phyloP scores from a whole-genome alignment of 2,888 invertebrate genomes.

The Meta bourneti region DNA sequence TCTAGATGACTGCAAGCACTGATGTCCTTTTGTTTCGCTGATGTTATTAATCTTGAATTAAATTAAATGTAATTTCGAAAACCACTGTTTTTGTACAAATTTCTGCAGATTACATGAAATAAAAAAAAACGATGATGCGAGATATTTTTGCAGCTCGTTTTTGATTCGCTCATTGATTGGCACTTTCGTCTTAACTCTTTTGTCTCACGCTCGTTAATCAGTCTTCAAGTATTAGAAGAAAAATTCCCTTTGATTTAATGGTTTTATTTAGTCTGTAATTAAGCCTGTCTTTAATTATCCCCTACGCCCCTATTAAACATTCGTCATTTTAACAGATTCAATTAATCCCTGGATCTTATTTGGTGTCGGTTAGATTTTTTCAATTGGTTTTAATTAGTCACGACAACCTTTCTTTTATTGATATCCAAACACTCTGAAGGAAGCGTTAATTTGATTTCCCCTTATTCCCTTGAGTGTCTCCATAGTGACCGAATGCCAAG shows the following conservation, averaged over 20 bases:
- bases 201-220: background rate
- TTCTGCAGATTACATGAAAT: no score
- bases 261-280: background rate
- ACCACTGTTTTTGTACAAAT: no score
- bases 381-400: background rate
- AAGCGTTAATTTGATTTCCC: background rate
- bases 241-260: background rate
- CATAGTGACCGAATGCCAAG: no score
- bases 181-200: background rate
- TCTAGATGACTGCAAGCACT: no score
- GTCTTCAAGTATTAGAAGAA: background rate
- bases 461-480: no score
- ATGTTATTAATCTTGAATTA: no score
- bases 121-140: no score
- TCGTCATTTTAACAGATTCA: background rate
- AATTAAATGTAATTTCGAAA: no score
- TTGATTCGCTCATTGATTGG: background rate
- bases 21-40: no score
- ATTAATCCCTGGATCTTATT: background rate
- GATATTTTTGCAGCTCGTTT: no score
- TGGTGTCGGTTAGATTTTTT: background rate
- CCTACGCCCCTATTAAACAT: background rate
- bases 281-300: background rate
- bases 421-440: background rate
- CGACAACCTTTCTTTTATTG: background rate